These are phyloP conservation scores for Ptychadena robeensis DNA, from an alignment of 2,797 vertebrate species.

Conservation along the genomic window DNA sequence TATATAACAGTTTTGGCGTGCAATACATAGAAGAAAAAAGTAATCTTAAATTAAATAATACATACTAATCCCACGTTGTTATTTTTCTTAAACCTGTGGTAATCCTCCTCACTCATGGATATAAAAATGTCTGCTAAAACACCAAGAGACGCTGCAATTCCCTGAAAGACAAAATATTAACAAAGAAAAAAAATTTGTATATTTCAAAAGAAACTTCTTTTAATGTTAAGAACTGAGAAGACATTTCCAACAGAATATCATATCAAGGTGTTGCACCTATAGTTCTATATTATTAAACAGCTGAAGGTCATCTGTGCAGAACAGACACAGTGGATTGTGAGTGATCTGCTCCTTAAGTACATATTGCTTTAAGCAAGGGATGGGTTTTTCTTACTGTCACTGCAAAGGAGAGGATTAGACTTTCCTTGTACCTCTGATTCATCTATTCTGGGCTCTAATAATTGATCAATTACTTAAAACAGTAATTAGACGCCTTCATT, in stretches of 20 bases:
- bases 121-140: constrained; percentile 87
- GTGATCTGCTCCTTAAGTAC: constrained; percentile 14
- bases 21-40: not conserved
- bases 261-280: not conserved
- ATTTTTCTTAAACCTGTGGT: constrained; percentile 76
- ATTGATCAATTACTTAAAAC: constrained; percentile 62
- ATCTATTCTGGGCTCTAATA: constrained; percentile 47
- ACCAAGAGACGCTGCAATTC: constrained; percentile 89
- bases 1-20: not conserved
- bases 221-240: not conserved
- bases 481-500: constrained; percentile 51
- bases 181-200: not conserved
- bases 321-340: constrained; percentile 1
- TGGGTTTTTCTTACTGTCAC: constrained; percentile 26
- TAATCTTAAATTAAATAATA: constrained; percentile 3
- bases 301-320: not conserved
- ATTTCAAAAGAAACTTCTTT: not conserved
- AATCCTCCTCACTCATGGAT: constrained; percentile 92
- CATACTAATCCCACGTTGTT: constrained; percentile 79
- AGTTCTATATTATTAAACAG: not conserved
- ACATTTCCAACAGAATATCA: not conserved
- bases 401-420: constrained; percentile 49
- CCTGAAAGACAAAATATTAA: constrained; percentile 71
- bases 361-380: constrained; percentile 52
- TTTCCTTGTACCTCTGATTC: constrained; percentile 28